phyloP scores from a whole-genome alignment of 2,888 invertebrate genomes.

The Chrysolina haemoptera region DNA sequence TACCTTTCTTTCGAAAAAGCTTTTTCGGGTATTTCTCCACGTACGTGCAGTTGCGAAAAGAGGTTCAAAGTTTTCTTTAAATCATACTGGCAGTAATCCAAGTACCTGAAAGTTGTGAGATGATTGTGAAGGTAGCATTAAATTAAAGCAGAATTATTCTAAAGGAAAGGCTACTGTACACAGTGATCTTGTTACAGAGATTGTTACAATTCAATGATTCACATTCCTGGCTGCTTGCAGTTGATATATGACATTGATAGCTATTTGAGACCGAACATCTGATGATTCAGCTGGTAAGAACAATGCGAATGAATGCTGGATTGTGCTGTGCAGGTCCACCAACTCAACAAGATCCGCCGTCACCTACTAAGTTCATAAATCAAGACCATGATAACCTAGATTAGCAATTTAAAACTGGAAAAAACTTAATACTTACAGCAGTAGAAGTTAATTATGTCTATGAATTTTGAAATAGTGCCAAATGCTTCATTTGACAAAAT shows the following conservation, averaged over 20 bases:
- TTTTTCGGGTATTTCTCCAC: slow-evolving; percentile 42
- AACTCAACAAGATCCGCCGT: not conserved
- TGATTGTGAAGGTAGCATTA: not conserved
- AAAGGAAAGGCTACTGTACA: not conserved
- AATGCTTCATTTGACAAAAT: not conserved
- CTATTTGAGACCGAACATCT: too few species aligned
- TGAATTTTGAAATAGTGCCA: not conserved
- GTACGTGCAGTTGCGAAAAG: slow-evolving; percentile 41
- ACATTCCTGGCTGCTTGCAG: too few species aligned
- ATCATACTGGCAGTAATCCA: slow-evolving; percentile 45
- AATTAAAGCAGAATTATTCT: not conserved
- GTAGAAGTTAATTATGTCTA: not conserved
- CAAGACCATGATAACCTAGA: not conserved
- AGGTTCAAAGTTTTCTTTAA: slow-evolving; percentile 41
- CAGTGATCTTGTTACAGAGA: too few species aligned
- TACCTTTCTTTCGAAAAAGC: slow-evolving; percentile 45
- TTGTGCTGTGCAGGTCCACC: not conserved
- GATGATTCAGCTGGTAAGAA: too few species aligned
- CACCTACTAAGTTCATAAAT: not conserved
- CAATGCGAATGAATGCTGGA: too few species aligned
- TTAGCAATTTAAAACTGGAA: not conserved
- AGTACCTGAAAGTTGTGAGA: slow-evolving; percentile 41
- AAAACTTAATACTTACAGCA: not conserved
- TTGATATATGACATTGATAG: too few species aligned
- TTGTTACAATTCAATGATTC: too few species aligned